Base-by-base conservation (phyloP, 2,797 vertebrate species). In the Hapalemur alaotrensis region DNA sequence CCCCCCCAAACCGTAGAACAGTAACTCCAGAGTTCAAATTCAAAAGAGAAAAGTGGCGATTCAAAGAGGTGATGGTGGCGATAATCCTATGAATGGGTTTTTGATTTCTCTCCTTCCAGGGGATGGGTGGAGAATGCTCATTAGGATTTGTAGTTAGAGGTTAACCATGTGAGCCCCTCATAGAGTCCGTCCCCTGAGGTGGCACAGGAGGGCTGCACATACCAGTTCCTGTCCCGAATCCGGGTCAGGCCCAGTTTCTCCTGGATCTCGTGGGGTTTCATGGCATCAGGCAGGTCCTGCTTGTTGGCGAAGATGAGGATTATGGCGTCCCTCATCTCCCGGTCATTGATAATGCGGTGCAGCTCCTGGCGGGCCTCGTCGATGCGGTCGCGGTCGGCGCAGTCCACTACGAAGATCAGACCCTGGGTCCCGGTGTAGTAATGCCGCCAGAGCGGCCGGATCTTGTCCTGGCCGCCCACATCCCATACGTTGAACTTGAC, bases 101-200 rank as follows among this genome's bases (percentile, higher is more conserved):
- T 93, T 98, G 95, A 97, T 97, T 96, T 93, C 97, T 97, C 96
- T 96, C 97, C 86, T 97, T 96, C 89, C 69, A 93, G 96, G 97
- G 93, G 86, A 54, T 73, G 95, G 99, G 99, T 99, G 99, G 99
- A 98, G 99, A 99, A 99, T 98, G 99, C 99, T 98, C 99, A 99
- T 99, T 99, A 99, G 99, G 99, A 99, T 99, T 99, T 99, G 99
- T 99, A 99, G 99, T 99, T 99, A 98, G 99, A 99, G 85, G 99
- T 99, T 98, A 99, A 99, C 99, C 99, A 99, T 97, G 99, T 99
- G 98, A 99, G 99, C 98, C 99, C 99, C 98, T 99, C 99, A 96
- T 99, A 99, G 97, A 99, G 99, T 99, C 99, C 99, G 79, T 99
- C 99, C 96, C 99, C 99, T 63, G 99, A 99, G 97, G 99, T 99